Evolutionary conservation across 2,888 invertebrate species (phyloP), one percentile per base, ranked within the genome.

Genomic region (Apoda limacodes): DNA sequence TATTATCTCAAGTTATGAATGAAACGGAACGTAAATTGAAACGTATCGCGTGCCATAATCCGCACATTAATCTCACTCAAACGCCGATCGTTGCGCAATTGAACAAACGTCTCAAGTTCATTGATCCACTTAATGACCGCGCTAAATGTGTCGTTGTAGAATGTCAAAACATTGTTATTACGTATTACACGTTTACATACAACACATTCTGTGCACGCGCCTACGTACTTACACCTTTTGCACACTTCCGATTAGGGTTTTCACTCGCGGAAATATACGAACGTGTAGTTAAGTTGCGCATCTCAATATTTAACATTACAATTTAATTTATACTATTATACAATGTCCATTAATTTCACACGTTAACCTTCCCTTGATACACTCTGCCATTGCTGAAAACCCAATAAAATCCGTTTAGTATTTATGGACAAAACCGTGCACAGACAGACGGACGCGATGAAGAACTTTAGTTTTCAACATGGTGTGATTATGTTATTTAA

Each of bases 1-100:
- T 65, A 72, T 74, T 76, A 80, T 72, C 75, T 71, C 66, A 55
- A 63, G 48, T 63, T 67, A 68, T 78, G 78, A 80, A 78, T 78
- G 78, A 76, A 78, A 71, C 67, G 58, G 69, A 75, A 75, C 72
- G 74, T 70, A 76, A 76, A 78, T 76, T 69, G 76, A 69, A 78
- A 71, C 67, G 68, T 76, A 76, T 78, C 75, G 78, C 78, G 78
- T 80, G 80, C 76, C 70, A 75, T 78, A 80, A 78, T 75, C 78
- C 75, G 68, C 65, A 62, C 76, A 78, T 78, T 76, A 78, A 80
- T 80, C 80, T 76, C 78, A 65, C 71, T 76, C 74, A 74, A 78
- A 74, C 64, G 62, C 67, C 72, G 70, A 74, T 72, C 60, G 59
- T 76, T 78, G 67, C 70, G 74, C 75, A 72, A 78, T 61, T 55